phyloP scores from a whole-genome alignment of 2,113 vertebrate genomes.

The Enhydra lutris region DNA sequence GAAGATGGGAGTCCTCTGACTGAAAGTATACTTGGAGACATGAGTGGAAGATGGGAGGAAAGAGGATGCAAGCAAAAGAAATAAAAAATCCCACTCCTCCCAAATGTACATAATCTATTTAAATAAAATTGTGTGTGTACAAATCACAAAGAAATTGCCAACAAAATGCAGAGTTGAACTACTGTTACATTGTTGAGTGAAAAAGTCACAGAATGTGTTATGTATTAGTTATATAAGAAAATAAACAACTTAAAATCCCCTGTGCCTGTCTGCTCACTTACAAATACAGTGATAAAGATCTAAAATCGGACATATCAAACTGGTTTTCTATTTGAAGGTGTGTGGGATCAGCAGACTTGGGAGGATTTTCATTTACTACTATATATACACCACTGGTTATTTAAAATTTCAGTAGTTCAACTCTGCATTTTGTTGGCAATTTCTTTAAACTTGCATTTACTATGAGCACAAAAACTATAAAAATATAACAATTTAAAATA shows the following conservation, averaged over 20 bases:
- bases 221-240: background rate
- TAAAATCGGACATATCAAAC: background rate
- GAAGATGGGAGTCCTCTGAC: background rate
- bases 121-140: background rate
- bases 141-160: background rate
- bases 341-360: background rate
- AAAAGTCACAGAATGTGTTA: background rate
- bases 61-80: background rate
- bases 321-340: background rate
- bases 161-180: background rate
- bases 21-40: background rate
- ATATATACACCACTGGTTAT: background rate
- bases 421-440: too few species aligned
- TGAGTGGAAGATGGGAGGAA: background rate
- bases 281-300: background rate
- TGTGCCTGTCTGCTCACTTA: background rate
- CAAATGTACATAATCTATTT: background rate
- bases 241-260: background rate
- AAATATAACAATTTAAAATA: background rate
- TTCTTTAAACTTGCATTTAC: background rate
- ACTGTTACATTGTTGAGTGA: background rate
- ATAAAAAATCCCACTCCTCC: background rate
- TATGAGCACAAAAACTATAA: background rate
- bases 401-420: background rate
- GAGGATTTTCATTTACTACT: background rate